Base-by-base conservation (phyloP, 2,113 vertebrate genomes). In the Carassius gibelio region DNA sequence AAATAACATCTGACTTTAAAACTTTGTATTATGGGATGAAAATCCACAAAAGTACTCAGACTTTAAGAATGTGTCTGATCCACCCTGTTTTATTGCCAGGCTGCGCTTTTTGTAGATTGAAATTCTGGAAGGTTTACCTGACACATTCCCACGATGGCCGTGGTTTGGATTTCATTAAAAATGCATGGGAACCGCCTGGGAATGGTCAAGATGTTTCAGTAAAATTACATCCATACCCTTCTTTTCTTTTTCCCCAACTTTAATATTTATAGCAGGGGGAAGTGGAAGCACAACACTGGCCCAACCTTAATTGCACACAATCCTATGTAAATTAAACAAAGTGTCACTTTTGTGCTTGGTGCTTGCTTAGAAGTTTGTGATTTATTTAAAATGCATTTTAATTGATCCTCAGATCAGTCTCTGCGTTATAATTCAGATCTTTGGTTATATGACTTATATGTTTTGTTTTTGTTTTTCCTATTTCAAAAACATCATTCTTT, bases 31-130 rank as follows among this genome's bases (percentile, higher is more conserved):
- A 90, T 87, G 88, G 87, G 90, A 91, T 89, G 82, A 90, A 89
- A 92, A 89, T 92, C 89, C 88, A 89, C 88, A 79, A 88, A 89
- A 87, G 86, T 88, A 90, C 89, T 91, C 87, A 90, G 90, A 87
- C 87, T 88, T 26, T 87, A 92, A 89, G 90, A 91, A 91, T 92
- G 91, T 85, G 89, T 90, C 78, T 90, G 91, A 90, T 91, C 91
- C 91, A 61, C 91, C 91, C 89, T 89, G 69, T 91, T 91, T 90
- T 89, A 90, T 86, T 87, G 88, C 87, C 89, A 90, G 86, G 84
- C 88, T 79, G 89, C 89, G 68, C 62, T 82, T 71, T 91, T 87
- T 77, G 85, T 59, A 89, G 88, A 89, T 89, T 89, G 89, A 91
- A 88, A 81, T 85, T 83, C 79, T 86, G 19, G 85, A 90, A 85